Evolutionary conservation across 2,888 invertebrate genomes (phyloP), one percentile per base, ranked within the genome.

Genomic region (Carterocephalus palaemon): DNA sequence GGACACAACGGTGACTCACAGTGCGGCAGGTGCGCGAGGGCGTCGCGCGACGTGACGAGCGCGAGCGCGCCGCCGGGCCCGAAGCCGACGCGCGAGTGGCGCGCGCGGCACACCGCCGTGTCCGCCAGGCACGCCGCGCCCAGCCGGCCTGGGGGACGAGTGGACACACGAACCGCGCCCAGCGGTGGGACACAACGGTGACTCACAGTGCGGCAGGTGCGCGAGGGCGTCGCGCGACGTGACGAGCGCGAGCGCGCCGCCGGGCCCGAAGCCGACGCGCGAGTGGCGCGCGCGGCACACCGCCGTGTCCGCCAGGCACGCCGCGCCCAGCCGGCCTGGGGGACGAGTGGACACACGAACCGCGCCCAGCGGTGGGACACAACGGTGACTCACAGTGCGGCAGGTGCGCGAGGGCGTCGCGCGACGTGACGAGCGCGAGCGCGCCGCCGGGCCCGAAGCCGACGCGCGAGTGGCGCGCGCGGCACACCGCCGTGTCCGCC

Each of bases 31-130:
- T 79, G 68, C 1, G 67, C 62, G 28, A 83, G 53, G 0, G 81
- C 60, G 48, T 81, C 70, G 34, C 72, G 73, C 0, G 68, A 65
- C 0, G 90, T 88, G 22, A 80, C 71, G 46, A 85, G 84, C 3
- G 89, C 88, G 4, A 91, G 70, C 0, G 91, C 68, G 0, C 89
- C 89, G 7, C 89, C 88, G 0, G 91, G 90, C 0, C 92, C 92
- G 92, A 95, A 96, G 1, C 94, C 93, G 0, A 91, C 89, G 62
- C 93, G 91, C 49, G 91, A 91, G 48, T 91, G 90, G 0, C 92
- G 88, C 15, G 92, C 91, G 55, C 90, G 89, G 33, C 89, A 83
- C 4, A 91, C 74, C 0, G 89, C 87, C 67, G 89, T 64, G 62
- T 92, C 92, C 0, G 88, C 78, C 7, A 89, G 72, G 59, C 75